phyloP scores from a whole-genome alignment of 2,888 invertebrate species.

The Tribolium freemani region DNA sequence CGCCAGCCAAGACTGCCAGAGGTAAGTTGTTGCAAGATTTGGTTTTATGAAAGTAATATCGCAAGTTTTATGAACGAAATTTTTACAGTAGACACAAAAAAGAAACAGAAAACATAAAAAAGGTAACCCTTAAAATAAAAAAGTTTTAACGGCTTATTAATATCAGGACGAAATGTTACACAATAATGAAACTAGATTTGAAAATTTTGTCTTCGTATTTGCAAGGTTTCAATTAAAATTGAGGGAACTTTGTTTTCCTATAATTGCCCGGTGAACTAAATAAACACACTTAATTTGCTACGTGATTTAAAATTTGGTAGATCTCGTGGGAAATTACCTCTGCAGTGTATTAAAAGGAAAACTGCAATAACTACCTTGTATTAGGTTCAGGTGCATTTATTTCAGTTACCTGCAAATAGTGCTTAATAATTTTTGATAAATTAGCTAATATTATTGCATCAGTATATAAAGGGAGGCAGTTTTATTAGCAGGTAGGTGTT shows the following conservation, averaged over 20 bases:
- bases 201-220: neutral
- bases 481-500: neutral
- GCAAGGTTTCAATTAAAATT: neutral
- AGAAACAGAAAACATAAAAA: too few species aligned
- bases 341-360: neutral
- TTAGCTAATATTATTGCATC: neutral
- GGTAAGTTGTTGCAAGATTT: constrained; percentile 69
- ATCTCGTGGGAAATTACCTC: neutral
- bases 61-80: too few species aligned
- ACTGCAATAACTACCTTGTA: neutral
- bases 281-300: neutral
- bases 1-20: constrained; percentile 76
- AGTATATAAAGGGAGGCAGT: neutral
- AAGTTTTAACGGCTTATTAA: too few species aligned
- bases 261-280: neutral
- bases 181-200: too few species aligned
- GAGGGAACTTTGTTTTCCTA: neutral
- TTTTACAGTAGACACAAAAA: too few species aligned
- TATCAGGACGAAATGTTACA: too few species aligned
- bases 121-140: too few species aligned
- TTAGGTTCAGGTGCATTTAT: neutral
- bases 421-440: neutral
- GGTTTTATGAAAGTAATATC: too few species aligned
- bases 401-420: neutral
- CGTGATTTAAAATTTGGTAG: neutral